Evolutionary conservation across 1,140 invertebrate species (phyloP), one percentile per base, ranked within the genome.

Genomic region (Zelostemma sp.): DNA sequence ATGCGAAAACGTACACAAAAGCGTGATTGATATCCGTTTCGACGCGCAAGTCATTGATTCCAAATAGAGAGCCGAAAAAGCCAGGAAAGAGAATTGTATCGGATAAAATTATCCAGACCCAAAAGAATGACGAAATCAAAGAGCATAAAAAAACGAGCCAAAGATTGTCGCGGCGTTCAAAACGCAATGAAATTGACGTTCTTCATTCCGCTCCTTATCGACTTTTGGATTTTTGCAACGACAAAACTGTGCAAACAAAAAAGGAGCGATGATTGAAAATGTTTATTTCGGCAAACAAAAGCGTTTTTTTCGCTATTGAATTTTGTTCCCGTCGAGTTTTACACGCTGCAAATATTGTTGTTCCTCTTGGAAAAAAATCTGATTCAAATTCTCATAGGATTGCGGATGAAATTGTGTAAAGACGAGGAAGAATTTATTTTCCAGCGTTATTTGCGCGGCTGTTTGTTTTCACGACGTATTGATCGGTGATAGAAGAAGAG

Each of bases 401-500:
- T 35, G 33, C 33, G 33, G 33, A 9, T 2, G 33, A 35, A 35
- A 35, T 35, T 35, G 33, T 35, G 33, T 35, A 35, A 35, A 9
- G 33, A 35, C 33, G 28, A 9, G 33, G 4, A 21, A 14, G 41
- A 61, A 63, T 68, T 68, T 63, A 55, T 68, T 63, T 17, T 21
- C 41, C 31, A 38, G 51, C 51, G 53, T 61, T 54, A 46, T 60
- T 63, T 31, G 43, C 47, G 60, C 35, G 41, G 16, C 16, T 58
- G 48, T 65, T 57, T 45, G 56, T 60, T 55, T 60, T 48, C 21
- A 33, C 15, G 50, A 38, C 55, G 38, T 61, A 68, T 65, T 64
- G 64, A 72, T 67, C 64, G 69, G 60, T 68, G 64, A 61, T 64
- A 54, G 64, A 72, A 55, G 51, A 56, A 48, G 56, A 68, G 64